Evolutionary conservation across 2,797 vertebrate genomes (phyloP).

Genomic region (Poeciliopsis gracilis): DNA sequence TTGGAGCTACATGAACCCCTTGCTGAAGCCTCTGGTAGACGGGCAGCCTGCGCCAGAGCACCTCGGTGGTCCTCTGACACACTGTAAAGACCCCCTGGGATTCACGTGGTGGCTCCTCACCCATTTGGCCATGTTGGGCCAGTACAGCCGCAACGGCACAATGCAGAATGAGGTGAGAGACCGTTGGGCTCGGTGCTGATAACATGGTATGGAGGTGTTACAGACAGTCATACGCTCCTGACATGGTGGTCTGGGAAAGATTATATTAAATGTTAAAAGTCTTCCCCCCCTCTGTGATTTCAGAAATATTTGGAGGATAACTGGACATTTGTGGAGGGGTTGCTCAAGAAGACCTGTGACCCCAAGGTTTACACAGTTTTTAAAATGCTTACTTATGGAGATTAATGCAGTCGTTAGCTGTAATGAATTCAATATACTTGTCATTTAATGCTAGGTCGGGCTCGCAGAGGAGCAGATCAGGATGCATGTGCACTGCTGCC

Average conservation of each 20-base stretch:
- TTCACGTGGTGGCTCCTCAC: slow-evolving; percentile 96
- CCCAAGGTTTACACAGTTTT: slow-evolving; percentile 80
- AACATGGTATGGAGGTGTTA: neutral
- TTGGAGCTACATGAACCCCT: slow-evolving; percentile 88
- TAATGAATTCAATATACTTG: neutral
- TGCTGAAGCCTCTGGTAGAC: slow-evolving; percentile 83
- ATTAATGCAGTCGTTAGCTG: neutral
- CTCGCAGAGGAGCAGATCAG: slow-evolving; percentile 90
- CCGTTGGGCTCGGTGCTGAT: neutral
- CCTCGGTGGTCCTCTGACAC: slow-evolving; percentile 64
- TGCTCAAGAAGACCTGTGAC: slow-evolving; percentile 87
- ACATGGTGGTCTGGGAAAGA: neutral
- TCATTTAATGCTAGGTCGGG: slow-evolving; percentile 67
- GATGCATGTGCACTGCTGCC: slow-evolving; percentile 93
- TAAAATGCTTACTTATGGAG: neutral
- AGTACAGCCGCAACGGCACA: slow-evolving; percentile 84
- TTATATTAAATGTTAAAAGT: neutral
- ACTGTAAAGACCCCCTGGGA: slow-evolving; percentile 88
- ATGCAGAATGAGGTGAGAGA: slow-evolving; percentile 83
- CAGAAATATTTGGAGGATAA: slow-evolving; percentile 88
- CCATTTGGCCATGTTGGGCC: slow-evolving; percentile 87
- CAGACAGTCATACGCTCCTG: neutral
- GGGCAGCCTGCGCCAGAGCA: slow-evolving; percentile 63
- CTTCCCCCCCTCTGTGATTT: slow-evolving; percentile 12
- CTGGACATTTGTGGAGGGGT: slow-evolving; percentile 89